phyloP scores from a whole-genome alignment of 1,140 invertebrate genomes.

The Odontomachus brunneus region DNA sequence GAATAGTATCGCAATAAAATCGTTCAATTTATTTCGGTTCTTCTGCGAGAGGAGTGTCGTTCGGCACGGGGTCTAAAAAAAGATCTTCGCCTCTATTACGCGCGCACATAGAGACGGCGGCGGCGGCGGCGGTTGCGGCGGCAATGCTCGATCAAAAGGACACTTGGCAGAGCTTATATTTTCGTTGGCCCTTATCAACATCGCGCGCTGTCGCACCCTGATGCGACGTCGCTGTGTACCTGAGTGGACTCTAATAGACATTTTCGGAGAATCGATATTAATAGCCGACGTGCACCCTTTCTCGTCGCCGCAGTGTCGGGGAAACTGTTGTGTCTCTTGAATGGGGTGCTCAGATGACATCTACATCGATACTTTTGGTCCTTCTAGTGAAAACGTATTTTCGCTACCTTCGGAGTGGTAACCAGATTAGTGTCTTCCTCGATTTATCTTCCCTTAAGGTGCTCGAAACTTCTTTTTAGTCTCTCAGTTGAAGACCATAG shows the following conservation, averaged over 20 bases:
- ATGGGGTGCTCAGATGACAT: no score
- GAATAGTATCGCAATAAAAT: conserved; percentile 61
- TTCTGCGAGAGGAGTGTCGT: conserved; percentile 44
- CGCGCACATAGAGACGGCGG: conserved; percentile 12
- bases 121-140: conserved; percentile 35
- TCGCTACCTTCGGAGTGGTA: no score
- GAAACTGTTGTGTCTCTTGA: no score
- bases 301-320: not conserved
- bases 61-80: conserved; percentile 47
- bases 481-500: no score
- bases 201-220: not conserved
- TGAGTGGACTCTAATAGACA: not conserved
- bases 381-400: no score
- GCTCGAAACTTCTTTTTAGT: no score
- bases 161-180: conserved; percentile 55
- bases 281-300: conserved; percentile 15
- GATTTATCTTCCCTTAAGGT: no score
- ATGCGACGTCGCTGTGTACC: not conserved
- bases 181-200: conserved; percentile 56
- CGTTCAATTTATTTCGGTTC: conserved; percentile 60
- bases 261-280: conserved; percentile 17
- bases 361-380: no score
- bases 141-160: conserved; percentile 62
- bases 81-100: conserved; percentile 51
- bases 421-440: no score